Conservation (phyloP, 2,888 invertebrate genomes). For the Ichneumoninae sp. region DNA sequence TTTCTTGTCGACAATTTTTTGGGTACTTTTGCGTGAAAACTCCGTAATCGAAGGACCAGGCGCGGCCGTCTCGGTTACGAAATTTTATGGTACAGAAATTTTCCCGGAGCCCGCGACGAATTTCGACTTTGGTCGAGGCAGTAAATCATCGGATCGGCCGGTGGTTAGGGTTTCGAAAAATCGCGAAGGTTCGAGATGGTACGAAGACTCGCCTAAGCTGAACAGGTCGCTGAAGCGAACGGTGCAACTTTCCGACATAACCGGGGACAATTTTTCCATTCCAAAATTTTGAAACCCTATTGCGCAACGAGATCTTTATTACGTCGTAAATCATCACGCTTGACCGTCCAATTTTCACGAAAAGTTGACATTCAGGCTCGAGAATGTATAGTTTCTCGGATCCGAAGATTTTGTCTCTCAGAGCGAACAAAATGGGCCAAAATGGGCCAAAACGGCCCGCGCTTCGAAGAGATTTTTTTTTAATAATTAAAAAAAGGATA, state of each 20-base stretch:
- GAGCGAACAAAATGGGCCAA: neutral
- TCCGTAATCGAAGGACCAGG: neutral
- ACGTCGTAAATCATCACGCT: slow-evolving; percentile 57
- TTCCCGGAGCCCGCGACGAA: slow-evolving; percentile 17
- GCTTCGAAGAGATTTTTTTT: too few relatives aligned
- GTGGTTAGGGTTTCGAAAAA: neutral
- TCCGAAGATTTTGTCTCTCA: neutral
- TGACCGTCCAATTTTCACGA: slow-evolving; percentile 33
- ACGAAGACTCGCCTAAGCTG: neutral
- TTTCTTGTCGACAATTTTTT: neutral
- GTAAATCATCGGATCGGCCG: slow-evolving; percentile 26
- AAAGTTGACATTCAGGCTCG: neutral
- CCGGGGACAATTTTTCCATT: neutral
- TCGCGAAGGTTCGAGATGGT: slow-evolving; percentile 20
- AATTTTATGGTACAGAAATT: neutral
- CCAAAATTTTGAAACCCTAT: slow-evolving; percentile 7
- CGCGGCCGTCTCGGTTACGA: slow-evolving; percentile 8
- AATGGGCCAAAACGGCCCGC: neutral
- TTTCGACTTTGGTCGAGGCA: slow-evolving; percentile 33
- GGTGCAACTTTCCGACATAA: slow-evolving; percentile 24
- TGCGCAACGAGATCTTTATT: slow-evolving; percentile 62
- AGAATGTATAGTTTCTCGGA: neutral
- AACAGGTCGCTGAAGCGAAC: neutral
- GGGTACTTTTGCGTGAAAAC: slow-evolving; percentile 5
- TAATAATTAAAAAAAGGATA: neutral